A percentile compares a stretch with the other conserved stretches of the same genome.
These are phyloP conservation scores for Miniopterus natalensis DNA, from an alignment of 2,113 vertebrate genomes.

Conservation along the genomic window DNA sequence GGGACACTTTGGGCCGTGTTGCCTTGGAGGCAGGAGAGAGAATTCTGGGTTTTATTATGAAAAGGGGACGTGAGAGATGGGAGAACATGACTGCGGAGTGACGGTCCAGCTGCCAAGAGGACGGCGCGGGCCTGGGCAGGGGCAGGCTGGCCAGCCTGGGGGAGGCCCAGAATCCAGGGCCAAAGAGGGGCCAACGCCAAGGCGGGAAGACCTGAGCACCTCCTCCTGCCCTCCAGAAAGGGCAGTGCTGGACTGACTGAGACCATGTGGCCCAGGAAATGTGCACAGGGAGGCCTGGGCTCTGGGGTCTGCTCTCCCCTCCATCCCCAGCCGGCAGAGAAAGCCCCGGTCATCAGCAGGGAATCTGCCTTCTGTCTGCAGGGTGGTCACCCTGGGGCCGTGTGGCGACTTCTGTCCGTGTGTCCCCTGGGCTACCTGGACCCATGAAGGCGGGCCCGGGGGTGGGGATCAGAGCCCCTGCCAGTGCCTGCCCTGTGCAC, in stretches of 20 bases:
- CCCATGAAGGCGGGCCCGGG: too few species aligned
- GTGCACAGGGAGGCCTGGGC: background rate
- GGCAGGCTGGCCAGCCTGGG: background rate
- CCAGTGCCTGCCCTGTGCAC: background rate
- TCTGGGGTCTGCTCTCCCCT: background rate
- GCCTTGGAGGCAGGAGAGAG: background rate
- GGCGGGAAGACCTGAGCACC: background rate
- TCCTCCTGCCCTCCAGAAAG: background rate
- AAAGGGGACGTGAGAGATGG: background rate
- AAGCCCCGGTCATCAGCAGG: background rate
- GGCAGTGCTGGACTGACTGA: background rate
- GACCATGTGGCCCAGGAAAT: background rate
- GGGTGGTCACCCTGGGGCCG: background rate
- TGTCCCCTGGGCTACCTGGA: background rate
- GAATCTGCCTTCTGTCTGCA: background rate
- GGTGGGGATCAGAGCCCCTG: background rate
- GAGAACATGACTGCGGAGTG: background rate
- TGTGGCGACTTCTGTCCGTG: accelerated
- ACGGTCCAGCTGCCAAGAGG: accelerated
- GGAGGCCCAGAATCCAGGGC: background rate
- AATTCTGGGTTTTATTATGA: background rate
- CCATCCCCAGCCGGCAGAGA: background rate
- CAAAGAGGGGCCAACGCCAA: accelerated
- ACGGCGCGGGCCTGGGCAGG: background rate
- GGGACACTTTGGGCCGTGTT: accelerated